Conservation (phyloP, 2,888 invertebrate species). For the Nomada fucata region DNA sequence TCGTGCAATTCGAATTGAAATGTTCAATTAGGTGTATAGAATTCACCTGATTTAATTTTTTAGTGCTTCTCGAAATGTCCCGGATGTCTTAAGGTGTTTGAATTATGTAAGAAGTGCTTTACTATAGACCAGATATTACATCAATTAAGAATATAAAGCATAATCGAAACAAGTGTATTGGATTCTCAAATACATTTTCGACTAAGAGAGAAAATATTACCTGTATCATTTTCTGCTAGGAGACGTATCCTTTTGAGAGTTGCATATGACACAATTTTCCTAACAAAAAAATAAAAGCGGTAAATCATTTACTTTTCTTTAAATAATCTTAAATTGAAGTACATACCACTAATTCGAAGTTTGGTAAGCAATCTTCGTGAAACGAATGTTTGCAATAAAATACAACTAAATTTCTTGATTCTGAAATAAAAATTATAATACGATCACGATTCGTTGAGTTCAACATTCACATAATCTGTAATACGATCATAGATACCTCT, state of each 20-base stretch:
- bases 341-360: constrained; percentile 81
- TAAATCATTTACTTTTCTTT: background rate
- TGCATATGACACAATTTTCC: constrained; percentile 86
- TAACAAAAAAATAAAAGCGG: constrained; percentile 75
- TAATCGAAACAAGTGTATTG: background rate
- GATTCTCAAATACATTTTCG: background rate
- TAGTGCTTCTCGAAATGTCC: constrained; percentile 32
- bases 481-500: constrained; percentile 85
- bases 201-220: constrained; percentile 29
- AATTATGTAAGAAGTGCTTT: constrained; percentile 32
- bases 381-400: constrained; percentile 96
- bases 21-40: background rate
- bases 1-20: constrained; percentile 3
- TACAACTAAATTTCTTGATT: constrained; percentile 90
- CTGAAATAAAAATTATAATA: constrained; percentile 82
- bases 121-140: constrained; percentile 31
- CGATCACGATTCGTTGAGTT: constrained; percentile 11
- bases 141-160: constrained; percentile 8
- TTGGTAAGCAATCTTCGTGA: constrained; percentile 93
- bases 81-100: constrained; percentile 25
- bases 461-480: constrained; percentile 2
- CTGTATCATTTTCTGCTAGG: constrained; percentile 75
- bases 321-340: constrained; percentile 1
- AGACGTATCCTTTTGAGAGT: constrained; percentile 81
- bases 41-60: constrained; percentile 13